phyloP scores from a whole-genome alignment of 1,140 invertebrate genomes.

The Zaprionus gabonicus region DNA sequence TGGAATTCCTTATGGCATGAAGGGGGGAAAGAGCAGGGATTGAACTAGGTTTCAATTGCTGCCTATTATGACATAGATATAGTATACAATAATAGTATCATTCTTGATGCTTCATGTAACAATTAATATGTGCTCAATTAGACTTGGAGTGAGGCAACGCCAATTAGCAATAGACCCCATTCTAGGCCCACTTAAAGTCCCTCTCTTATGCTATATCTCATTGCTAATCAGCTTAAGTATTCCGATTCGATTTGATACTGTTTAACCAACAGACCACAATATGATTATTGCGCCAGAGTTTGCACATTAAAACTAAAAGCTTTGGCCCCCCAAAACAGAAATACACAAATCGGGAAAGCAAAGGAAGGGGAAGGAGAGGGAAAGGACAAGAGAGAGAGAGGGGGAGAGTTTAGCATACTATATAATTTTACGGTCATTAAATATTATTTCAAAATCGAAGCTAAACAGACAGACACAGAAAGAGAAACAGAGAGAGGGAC shows the following conservation, averaged over 20 bases:
- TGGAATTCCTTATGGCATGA: background rate
- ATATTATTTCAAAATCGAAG: constrained; percentile 79
- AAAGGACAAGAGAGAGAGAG: constrained; percentile 1
- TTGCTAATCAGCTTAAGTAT: constrained; percentile 39
- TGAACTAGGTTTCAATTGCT: background rate
- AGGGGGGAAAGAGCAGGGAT: too few relatives aligned
- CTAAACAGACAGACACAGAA: constrained; percentile 25
- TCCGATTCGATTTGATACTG: constrained; percentile 5
- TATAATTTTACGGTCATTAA: constrained; percentile 82
- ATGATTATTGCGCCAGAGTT: constrained; percentile 30
- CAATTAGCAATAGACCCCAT: background rate
- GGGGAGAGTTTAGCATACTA: constrained; percentile 61
- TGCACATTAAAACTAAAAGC: constrained; percentile 33
- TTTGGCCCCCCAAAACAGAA: constrained; percentile 18
- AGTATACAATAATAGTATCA: background rate
- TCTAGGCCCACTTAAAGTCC: too few relatives aligned
- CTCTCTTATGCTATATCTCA: background rate
- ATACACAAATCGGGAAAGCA: constrained; percentile 1
- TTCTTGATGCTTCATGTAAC: background rate
- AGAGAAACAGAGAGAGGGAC: background rate
- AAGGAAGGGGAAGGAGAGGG: background rate
- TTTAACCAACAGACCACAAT: constrained; percentile 31
- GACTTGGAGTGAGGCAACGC: background rate
- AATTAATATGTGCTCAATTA: constrained; percentile 1
- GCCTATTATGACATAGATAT: background rate